Conservation (phyloP, 1,140 invertebrate genomes). For the Macrotrachela quadricornifera region DNA sequence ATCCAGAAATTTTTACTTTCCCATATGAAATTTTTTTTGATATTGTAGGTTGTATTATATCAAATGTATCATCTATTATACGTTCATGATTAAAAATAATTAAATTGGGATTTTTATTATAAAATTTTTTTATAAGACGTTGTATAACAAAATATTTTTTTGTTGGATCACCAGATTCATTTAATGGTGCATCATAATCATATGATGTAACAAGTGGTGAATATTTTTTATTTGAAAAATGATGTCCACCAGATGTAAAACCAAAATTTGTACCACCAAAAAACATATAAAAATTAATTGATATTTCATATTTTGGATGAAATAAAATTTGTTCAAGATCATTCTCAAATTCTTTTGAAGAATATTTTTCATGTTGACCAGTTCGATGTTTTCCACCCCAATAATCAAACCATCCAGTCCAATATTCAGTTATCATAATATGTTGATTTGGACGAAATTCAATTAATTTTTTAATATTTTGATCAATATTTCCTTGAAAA, state of each 20-base stretch:
- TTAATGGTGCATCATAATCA: conserved; percentile 61
- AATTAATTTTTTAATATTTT: conserved; percentile 17
- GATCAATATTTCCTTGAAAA: conserved; percentile 21
- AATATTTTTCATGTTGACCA: conserved; percentile 2
- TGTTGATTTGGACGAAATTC: conserved; percentile 21
- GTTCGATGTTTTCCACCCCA: conserved; percentile 49
- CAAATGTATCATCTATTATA: no score
- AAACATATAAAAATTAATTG: conserved; percentile 47
- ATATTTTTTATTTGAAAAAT: background rate
- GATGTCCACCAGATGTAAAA: conserved; percentile 23
- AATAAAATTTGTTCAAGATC: conserved; percentile 39
- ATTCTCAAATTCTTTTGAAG: conserved; percentile 20
- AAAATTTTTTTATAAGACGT: conserved; percentile 17
- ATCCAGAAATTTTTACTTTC: no score
- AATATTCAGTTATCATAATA: conserved; percentile 63
- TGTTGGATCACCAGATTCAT: conserved; percentile 44
- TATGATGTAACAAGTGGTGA: conserved; percentile 53
- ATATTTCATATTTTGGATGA: conserved; percentile 42
- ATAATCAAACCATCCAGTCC: conserved; percentile 60
- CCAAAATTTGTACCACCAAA: conserved; percentile 31
- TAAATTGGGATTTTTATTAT: no score
- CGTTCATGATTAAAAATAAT: no score
- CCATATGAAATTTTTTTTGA: no score
- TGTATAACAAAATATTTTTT: conserved; percentile 53
- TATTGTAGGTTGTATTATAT: no score